Conservation (phyloP, 2,888 invertebrate genomes). For the Cheilosia scutellata region DNA sequence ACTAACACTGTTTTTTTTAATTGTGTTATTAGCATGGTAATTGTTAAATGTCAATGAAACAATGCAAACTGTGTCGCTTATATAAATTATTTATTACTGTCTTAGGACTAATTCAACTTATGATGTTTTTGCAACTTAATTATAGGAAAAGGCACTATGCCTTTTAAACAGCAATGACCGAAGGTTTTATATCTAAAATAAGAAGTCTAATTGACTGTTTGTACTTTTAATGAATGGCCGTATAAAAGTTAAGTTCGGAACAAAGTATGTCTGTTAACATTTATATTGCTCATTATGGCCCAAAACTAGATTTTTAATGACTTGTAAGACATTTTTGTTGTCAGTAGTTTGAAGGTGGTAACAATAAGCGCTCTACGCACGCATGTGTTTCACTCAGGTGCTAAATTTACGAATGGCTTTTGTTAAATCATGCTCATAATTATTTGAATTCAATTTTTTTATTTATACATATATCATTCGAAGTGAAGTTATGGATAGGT, state of each 20-base stretch:
- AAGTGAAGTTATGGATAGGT: no score
- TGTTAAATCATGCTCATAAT: neutral
- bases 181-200: neutral
- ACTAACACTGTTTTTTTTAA: neutral
- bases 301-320: neutral
- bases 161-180: neutral
- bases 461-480: no score
- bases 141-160: no score
- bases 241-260: neutral
- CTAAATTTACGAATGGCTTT: neutral
- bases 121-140: no score
- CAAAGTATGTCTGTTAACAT: neutral
- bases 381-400: neutral
- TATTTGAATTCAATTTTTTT: neutral
- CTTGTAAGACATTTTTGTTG: neutral
- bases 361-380: neutral
- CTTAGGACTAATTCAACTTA: no score
- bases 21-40: neutral
- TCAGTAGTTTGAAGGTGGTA: neutral
- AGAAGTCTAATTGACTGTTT: neutral
- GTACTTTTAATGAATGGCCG: neutral
- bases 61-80: neutral
- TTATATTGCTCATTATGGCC: neutral
- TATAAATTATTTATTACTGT: no score
- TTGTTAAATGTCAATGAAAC: neutral